Base-by-base conservation (phyloP, 2,888 invertebrate species). In the Spicauda simplicius region DNA sequence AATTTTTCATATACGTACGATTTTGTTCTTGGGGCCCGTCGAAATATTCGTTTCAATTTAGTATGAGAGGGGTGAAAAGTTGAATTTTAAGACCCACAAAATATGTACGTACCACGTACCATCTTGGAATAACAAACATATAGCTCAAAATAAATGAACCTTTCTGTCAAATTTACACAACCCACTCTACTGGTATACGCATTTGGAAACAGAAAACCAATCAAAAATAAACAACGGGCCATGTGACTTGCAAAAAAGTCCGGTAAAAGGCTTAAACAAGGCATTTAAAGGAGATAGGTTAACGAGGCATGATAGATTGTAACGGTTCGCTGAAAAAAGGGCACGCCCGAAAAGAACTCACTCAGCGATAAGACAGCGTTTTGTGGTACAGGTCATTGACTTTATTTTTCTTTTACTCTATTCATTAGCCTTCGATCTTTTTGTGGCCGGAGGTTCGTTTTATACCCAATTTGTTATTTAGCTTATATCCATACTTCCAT, bases 181-280 rank as follows among this genome's bases (percentile, higher is more conserved):
- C 8, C 10, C 7, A 33, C 6, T 33, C 33, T 10, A 33, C 33
- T 8, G 7, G 8, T 33, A 10, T 2, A 25, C 5, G 8, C 10
- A 33, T 33, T 33, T 33, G 33, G 33, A 33, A 33, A 33, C 8
- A 33, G 4, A 33, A 48, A 14, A 62, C 41, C 37, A 62, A 54
- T 52, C 53, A 63, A 18, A 48, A 45, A 63, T 55, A 25, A 18
- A 5, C 54, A 19, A n/a, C 30, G 45, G 55, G 45, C 45, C 30
- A 30, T 37, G 1, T n/a, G 53, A 6, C 16, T 41, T 18, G 20
- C 25, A 58, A 58, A 25, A 20, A 55, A 45, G 37, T 33, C 53
- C 63, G 8, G 54, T 63, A 63, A 45, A 57, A 64, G 64, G 64
- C 48, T 56, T 63, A 48, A 48, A 64, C 57, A 64, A 56, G 48